Evolutionary conservation across 2,888 invertebrate genomes (phyloP).

Genomic region (Helleia helle): DNA sequence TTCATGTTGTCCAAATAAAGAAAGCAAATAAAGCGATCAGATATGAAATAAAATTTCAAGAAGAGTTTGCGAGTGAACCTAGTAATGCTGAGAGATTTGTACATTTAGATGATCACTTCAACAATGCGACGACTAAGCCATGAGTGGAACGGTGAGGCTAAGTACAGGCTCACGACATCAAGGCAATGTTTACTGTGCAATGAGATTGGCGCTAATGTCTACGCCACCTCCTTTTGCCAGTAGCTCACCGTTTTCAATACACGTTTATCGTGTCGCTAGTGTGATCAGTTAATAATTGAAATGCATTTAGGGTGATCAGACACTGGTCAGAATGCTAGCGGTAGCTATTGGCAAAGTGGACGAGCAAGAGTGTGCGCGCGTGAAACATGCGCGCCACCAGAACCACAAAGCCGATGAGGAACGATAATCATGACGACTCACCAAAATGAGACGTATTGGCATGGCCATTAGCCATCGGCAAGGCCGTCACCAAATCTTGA

Average conservation of each 20-base stretch:
- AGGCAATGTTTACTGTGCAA: conserved; percentile 51
- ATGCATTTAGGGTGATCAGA: background rate
- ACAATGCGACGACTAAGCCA: conserved; percentile 67
- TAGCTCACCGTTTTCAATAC: conserved; percentile 20
- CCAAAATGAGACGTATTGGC: conserved; percentile 72
- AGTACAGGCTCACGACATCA: conserved; percentile 57
- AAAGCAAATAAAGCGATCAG: conserved; percentile 44
- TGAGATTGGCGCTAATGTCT: conserved; percentile 44
- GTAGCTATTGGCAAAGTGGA: conserved; percentile 24
- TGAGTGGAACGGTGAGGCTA: conserved; percentile 56
- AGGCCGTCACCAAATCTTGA: conserved; percentile 74
- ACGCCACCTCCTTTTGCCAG: conserved; percentile 38
- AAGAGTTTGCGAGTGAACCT: conserved; percentile 44
- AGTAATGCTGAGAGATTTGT: conserved; percentile 42
- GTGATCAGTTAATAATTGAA: background rate
- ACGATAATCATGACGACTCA: conserved; percentile 66
- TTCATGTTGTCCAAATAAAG: conserved; percentile 41
- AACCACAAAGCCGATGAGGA: conserved; percentile 68
- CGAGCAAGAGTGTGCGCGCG: conserved; percentile 46
- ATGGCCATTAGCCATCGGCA: conserved; percentile 73
- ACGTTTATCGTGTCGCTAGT: background rate
- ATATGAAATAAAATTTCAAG: conserved; percentile 50
- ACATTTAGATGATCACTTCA: conserved; percentile 50
- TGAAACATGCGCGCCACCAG: conserved; percentile 59
- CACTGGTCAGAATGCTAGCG: conserved; percentile 6